A percentile compares a stretch with the other conserved stretches of the same genome.
These are phyloP conservation scores for Heliconius ismenius DNA, from an alignment of 2,888 invertebrate genomes.

Conservation along the genomic window DNA sequence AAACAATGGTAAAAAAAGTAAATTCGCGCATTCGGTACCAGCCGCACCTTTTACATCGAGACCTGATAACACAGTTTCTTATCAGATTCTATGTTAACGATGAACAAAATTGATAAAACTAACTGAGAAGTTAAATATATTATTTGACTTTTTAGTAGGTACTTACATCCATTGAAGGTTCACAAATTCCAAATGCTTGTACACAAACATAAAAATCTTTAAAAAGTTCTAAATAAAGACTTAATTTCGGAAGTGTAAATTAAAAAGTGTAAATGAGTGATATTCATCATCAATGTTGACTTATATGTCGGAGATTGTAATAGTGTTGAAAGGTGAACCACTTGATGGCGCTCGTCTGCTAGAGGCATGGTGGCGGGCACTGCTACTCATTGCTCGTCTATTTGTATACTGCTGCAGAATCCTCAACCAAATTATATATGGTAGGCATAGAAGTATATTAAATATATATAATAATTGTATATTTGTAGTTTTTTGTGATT, in stretches of 20 bases:
- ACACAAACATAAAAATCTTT: not conserved
- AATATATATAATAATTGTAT: no score
- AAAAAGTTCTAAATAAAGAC: not conserved
- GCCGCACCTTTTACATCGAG: constrained; percentile 43
- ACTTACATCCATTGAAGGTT: not conserved
- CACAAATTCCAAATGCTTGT: not conserved
- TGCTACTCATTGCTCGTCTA: constrained; percentile 75
- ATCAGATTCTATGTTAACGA: constrained; percentile 47
- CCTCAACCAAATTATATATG: constrained; percentile 60
- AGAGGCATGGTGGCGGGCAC: constrained; percentile 79
- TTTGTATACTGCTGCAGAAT: constrained; percentile 68
- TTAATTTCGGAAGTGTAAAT: constrained; percentile 4
- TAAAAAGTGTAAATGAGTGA: constrained; percentile 8
- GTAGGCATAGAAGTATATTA: constrained; percentile 50
- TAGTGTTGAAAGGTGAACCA: constrained; percentile 70
- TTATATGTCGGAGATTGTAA: constrained; percentile 59
- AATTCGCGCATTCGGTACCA: constrained; percentile 37
- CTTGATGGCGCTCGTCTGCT: constrained; percentile 72
- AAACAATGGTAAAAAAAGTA: constrained; percentile 24
- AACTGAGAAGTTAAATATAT: constrained; percentile 25
- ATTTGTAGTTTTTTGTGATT: no score
- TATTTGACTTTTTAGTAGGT: not conserved
- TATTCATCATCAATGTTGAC: constrained; percentile 51
- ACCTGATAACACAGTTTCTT: constrained; percentile 59
- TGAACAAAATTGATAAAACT: constrained; percentile 35